phyloP scores from a whole-genome alignment of 2,113 vertebrate genomes.

The Nothocercus nigrocapillus region DNA sequence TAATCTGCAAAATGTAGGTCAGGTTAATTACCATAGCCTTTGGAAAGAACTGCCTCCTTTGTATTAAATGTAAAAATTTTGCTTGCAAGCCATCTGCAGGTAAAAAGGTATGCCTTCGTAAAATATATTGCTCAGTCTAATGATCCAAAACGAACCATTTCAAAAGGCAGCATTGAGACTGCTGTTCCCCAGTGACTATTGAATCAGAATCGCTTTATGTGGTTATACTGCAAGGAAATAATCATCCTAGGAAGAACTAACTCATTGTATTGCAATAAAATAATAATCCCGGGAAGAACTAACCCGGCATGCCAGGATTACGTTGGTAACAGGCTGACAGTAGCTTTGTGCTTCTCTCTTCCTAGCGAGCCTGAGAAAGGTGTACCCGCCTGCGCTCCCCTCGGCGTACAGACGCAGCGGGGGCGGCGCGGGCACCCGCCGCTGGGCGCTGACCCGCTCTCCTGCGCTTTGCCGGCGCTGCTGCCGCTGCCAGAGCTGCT shows the following conservation, averaged over 20 bases:
- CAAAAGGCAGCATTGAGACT: not conserved
- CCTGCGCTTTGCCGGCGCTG: too few relatives aligned
- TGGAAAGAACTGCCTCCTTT: not conserved
- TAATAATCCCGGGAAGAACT: not conserved
- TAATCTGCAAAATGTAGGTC: not conserved
- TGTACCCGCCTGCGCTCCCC: accelerated
- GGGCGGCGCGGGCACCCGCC: too few relatives aligned
- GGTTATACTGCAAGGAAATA: not conserved
- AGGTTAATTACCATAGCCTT: not conserved
- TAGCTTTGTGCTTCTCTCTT: not conserved
- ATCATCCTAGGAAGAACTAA: not conserved
- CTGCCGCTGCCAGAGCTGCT: too few relatives aligned
- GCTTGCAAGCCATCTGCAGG: not conserved
- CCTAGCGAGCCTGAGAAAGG: not conserved
- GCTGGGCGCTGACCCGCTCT: not conserved
- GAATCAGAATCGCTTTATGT: not conserved
- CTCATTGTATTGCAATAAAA: not conserved
- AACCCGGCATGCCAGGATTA: not conserved
- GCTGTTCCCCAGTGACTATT: not conserved
- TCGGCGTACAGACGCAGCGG: not conserved
- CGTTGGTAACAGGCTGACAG: not conserved
- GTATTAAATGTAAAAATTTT: not conserved
- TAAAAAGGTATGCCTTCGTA: not conserved
- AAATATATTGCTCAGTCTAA: not conserved
- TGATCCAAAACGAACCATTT: not conserved